Percentiles rank a stretch among this genome's conserved stretches.
Conservation (phyloP, 2,888 invertebrate species). For the Drosophila sordidapex region DNA sequence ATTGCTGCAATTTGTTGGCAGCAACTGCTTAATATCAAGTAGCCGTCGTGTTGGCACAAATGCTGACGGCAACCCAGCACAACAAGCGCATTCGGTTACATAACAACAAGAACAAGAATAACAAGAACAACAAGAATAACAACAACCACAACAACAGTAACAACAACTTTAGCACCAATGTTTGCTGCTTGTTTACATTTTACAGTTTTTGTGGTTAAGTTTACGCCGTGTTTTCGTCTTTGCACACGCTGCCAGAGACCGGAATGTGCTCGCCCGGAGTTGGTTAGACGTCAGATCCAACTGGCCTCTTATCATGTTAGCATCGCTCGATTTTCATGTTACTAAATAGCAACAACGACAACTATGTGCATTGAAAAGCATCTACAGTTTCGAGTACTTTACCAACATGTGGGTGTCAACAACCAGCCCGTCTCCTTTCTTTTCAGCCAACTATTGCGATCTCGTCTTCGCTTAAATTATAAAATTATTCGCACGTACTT, state of each 20-base stretch:
- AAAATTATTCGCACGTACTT: slow-evolving; percentile 77
- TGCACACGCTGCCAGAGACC: slow-evolving; percentile 28
- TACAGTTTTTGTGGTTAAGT: slow-evolving; percentile 63
- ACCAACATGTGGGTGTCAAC: slow-evolving; percentile 55
- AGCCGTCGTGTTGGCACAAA: slow-evolving; percentile 56
- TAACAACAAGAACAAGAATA: slow-evolving; percentile 27
- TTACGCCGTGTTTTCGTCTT: slow-evolving; percentile 59
- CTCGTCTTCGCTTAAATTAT: slow-evolving; percentile 64
- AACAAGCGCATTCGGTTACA: slow-evolving; percentile 40
- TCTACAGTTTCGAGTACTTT: slow-evolving; percentile 44
- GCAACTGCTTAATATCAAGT: slow-evolving; percentile 58
- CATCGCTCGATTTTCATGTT: slow-evolving; percentile 54
- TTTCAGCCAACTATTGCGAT: slow-evolving; percentile 8
- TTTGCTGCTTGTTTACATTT: slow-evolving; percentile 67
- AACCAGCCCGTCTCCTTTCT: not conserved
- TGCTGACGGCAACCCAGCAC: slow-evolving; percentile 32
- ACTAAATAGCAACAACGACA: slow-evolving; percentile 25
- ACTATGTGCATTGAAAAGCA: slow-evolving; percentile 24
- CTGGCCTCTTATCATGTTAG: slow-evolving; percentile 72
- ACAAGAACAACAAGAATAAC: slow-evolving; percentile 4
- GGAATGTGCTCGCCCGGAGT: slow-evolving; percentile 1
- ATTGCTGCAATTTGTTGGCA: slow-evolving; percentile 52
- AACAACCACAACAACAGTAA: slow-evolving; percentile 10
- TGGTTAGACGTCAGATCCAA: slow-evolving; percentile 6
- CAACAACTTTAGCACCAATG: slow-evolving; percentile 34